Evolutionary conservation across 2,797 vertebrate species (phyloP).

Genomic region (Spinus olivaceus): DNA sequence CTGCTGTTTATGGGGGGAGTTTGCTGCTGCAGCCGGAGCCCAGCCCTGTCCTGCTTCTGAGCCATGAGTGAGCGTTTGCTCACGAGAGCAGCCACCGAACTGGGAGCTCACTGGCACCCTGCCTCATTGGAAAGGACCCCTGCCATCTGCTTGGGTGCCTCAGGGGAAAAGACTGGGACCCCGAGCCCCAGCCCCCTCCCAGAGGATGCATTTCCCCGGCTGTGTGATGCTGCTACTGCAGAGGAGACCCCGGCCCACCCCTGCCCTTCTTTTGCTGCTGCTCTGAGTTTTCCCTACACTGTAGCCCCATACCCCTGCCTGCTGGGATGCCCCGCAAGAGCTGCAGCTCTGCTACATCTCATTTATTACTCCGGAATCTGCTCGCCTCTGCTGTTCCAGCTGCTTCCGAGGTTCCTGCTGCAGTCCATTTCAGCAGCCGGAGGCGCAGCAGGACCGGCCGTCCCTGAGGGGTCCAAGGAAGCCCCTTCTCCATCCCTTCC

Average conservation of each 20-base stretch:
- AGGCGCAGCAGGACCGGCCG: no score
- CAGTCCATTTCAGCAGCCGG: background rate
- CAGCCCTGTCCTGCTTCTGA: background rate
- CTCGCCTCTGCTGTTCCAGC: rapidly evolving
- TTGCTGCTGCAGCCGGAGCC: rapidly evolving
- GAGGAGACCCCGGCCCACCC: background rate
- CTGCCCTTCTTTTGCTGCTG: background rate
- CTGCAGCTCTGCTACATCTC: background rate
- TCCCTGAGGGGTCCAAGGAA: background rate
- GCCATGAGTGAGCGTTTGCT: background rate
- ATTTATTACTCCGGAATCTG: background rate
- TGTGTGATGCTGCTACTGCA: background rate
- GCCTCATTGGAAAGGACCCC: background rate
- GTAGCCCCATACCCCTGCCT: background rate
- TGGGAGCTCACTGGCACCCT: rapidly evolving
- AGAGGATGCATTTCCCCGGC: rapidly evolving
- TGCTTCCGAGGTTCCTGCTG: background rate
- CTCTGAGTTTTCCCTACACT: background rate
- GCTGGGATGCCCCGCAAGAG: rapidly evolving
- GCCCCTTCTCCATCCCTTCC: background rate
- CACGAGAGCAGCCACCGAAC: background rate
- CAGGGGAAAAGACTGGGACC: background rate
- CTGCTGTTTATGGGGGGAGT: background rate
- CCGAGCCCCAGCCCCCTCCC: rapidly evolving
- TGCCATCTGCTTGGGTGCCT: background rate